Conservation (phyloP, 2,113 vertebrate genomes). For the Megaceryle maxima region DNA sequence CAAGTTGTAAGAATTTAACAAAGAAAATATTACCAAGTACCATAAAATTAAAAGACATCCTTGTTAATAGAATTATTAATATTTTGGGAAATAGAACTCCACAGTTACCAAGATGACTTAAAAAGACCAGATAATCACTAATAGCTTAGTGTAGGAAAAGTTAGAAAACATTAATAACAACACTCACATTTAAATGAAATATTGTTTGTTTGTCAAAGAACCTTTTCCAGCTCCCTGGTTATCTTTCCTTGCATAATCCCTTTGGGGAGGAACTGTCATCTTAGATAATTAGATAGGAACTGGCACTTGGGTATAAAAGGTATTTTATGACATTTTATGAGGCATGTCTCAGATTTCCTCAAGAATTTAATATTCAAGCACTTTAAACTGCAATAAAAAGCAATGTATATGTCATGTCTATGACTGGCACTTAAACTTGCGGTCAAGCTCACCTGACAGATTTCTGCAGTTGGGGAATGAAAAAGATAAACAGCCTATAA, state of each 20-base stretch:
- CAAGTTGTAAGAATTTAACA: neutral
- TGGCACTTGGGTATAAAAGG: neutral
- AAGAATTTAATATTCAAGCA: neutral
- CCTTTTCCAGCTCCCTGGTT: neutral
- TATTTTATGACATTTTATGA: conserved; percentile 14
- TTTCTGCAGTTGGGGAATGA: neutral
- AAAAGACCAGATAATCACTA: neutral
- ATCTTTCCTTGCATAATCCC: neutral
- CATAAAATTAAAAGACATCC: neutral
- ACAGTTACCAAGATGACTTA: neutral
- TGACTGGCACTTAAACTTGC: neutral
- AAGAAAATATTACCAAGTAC: neutral
- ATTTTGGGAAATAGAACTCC: neutral
- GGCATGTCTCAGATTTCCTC: neutral
- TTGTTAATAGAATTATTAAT: neutral
- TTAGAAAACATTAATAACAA: neutral
- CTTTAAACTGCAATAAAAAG: neutral
- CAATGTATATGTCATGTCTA: neutral
- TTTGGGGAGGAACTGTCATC: neutral
- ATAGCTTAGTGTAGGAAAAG: neutral
- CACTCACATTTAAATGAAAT: neutral
- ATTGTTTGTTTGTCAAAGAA: neutral
- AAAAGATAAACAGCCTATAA: neutral
- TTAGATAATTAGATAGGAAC: neutral
- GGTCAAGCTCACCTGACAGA: neutral